phyloP scores from a whole-genome alignment of 2,888 invertebrate species.

The Microplitis deprimator region DNA sequence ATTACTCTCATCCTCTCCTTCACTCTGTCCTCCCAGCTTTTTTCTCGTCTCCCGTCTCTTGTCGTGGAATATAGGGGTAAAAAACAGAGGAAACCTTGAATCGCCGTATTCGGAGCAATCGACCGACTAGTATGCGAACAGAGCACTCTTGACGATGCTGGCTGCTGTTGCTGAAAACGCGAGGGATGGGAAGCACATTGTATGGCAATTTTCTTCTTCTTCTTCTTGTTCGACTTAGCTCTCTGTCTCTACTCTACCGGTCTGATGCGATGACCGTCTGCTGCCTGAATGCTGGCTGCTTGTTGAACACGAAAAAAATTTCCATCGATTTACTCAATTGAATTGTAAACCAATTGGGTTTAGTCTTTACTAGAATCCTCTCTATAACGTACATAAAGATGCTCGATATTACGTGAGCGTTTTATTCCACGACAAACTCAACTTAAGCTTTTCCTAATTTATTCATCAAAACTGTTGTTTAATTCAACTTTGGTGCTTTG shows the following conservation, averaged over 20 bases:
- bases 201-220: conserved; percentile 27
- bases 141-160: conserved; percentile 30
- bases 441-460: no score
- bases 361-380: background rate
- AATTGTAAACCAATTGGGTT: conserved; percentile 19
- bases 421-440: no score
- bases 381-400: background rate
- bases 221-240: background rate
- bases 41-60: background rate
- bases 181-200: conserved; percentile 18
- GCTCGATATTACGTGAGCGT: no score
- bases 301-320: conserved; percentile 20
- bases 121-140: conserved; percentile 36
- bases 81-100: conserved; percentile 44
- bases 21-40: background rate
- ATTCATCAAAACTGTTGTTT: background rate
- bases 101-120: conserved; percentile 49
- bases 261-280: conserved; percentile 8
- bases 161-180: conserved; percentile 9
- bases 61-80: conserved; percentile 13
- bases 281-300: background rate
- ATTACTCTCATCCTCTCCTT: conserved; percentile 7
- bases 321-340: conserved; percentile 15
- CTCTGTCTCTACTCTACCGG: background rate
- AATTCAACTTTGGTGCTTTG: no score